Conservation (phyloP, 2,888 invertebrate species). For the Disparrhopalites patrizii region DNA sequence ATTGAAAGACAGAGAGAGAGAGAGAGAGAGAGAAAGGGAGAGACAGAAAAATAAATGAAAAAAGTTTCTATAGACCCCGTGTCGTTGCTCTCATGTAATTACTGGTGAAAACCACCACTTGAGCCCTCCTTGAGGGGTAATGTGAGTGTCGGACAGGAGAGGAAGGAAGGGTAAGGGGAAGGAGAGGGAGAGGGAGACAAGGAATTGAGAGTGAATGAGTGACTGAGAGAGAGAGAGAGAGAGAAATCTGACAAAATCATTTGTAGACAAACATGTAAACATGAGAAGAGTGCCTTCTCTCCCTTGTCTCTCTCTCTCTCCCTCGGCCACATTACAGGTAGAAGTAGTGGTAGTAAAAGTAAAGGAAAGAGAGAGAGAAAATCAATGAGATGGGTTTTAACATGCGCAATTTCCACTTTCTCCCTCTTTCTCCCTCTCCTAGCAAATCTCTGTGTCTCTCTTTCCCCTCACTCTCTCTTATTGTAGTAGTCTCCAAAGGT, state of each 20-base stretch:
- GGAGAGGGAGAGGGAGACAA: neutral
- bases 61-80: too few relatives aligned
- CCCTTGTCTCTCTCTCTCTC: neutral
- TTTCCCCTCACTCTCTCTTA: neutral
- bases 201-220: neutral
- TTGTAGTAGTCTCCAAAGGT: too few relatives aligned
- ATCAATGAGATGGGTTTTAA: conserved; percentile 16
- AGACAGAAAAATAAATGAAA: too few relatives aligned
- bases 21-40: neutral
- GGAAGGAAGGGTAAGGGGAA: neutral
- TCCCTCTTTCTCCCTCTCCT: neutral
- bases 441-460: conserved; percentile 3
- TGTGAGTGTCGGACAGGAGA: too few relatives aligned
- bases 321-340: neutral
- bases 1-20: neutral
- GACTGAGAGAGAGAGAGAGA: conserved; percentile 3
- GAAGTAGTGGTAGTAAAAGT: too few relatives aligned
- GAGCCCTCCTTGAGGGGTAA: too few relatives aligned
- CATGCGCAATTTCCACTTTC: conserved; percentile 13
- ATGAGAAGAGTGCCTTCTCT: neutral
- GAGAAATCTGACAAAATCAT: conserved; percentile 10
- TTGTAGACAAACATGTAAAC: conserved; percentile 12
- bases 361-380: conserved; percentile 6
- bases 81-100: too few relatives aligned
- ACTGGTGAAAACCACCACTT: too few relatives aligned